Evolutionary conservation across 2,888 invertebrate genomes (phyloP).

Genomic region (Unio delphinus): DNA sequence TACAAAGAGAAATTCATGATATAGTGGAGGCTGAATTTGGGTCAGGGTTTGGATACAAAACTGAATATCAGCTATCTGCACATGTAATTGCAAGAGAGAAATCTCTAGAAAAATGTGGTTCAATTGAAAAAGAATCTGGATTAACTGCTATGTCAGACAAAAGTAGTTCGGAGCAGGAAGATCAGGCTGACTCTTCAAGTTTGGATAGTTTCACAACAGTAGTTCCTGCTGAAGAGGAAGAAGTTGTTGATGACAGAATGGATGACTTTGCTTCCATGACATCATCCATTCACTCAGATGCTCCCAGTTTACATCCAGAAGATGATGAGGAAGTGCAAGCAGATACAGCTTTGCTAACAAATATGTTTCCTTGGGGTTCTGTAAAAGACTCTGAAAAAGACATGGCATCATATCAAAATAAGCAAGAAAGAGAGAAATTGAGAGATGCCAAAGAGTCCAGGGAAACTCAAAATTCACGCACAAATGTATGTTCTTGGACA

Average conservation of each 20-base stretch:
- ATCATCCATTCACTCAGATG: constrained; percentile 73
- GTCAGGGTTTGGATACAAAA: constrained; percentile 14
- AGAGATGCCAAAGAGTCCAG: background rate
- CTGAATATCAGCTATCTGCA: constrained; percentile 5
- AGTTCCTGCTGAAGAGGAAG: constrained; percentile 62
- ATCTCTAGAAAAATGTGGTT: constrained; percentile 3
- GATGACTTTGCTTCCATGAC: constrained; percentile 75
- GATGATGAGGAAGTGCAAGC: constrained; percentile 26
- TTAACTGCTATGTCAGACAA: constrained; percentile 4
- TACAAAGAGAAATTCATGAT: constrained; percentile 7
- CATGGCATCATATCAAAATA: background rate
- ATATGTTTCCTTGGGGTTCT: constrained; percentile 28
- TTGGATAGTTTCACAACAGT: constrained; percentile 71
- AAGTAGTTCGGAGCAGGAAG: constrained; percentile 44
- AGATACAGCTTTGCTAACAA: constrained; percentile 18
- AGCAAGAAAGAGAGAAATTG: background rate
- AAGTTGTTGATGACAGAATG: constrained; percentile 71
- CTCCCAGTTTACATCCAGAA: constrained; percentile 54
- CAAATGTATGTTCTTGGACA: constrained; percentile 14
- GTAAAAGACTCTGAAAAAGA: constrained; percentile 22
- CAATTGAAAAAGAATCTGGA: constrained; percentile 11
- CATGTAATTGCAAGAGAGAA: constrained; percentile 1
- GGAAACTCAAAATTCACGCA: constrained; percentile 7
- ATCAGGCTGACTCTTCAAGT: constrained; percentile 67
- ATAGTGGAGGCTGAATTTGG: constrained; percentile 8